A percentile compares a stretch with the other conserved stretches of the same genome.
Evolutionary conservation across 64 coral and sea anemone genomes (phyloP).

Genomic region (Trachythela sp.): DNA sequence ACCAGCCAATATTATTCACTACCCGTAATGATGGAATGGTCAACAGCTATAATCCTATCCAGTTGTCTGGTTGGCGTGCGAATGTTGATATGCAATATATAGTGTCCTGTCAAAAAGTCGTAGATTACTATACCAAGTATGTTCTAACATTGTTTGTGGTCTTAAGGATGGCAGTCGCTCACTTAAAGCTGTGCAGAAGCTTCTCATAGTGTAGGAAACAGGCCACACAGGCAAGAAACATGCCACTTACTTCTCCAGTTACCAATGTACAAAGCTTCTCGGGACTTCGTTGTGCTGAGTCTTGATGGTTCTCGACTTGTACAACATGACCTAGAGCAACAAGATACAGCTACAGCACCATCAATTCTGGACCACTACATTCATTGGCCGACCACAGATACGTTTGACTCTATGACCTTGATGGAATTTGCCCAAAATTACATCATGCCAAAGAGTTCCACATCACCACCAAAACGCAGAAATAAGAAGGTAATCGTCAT

Average conservation of each 20-base stretch:
- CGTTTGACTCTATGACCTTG: background rate
- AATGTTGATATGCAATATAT: background rate
- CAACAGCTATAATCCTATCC: background rate
- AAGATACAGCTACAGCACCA: background rate
- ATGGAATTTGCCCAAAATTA: background rate
- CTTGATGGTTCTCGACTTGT: background rate
- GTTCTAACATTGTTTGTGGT: background rate
- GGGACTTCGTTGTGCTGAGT: background rate
- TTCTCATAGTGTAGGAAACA: background rate
- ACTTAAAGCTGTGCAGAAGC: background rate
- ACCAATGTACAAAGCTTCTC: background rate
- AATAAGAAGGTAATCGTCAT: background rate
- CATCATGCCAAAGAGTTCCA: background rate
- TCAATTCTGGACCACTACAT: background rate
- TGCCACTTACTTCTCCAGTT: background rate
- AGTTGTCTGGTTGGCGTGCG: background rate
- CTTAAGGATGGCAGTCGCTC: background rate
- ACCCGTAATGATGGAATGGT: background rate
- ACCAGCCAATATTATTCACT: background rate
- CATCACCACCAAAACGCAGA: background rate
- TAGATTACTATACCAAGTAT: background rate
- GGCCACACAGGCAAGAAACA: background rate
- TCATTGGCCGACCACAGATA: background rate
- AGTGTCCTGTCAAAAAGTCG: background rate
- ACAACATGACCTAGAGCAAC: background rate